These are phyloP conservation scores for Papilio polytes DNA, from an alignment of 1,140 invertebrate genomes.

Conservation along the genomic window DNA sequence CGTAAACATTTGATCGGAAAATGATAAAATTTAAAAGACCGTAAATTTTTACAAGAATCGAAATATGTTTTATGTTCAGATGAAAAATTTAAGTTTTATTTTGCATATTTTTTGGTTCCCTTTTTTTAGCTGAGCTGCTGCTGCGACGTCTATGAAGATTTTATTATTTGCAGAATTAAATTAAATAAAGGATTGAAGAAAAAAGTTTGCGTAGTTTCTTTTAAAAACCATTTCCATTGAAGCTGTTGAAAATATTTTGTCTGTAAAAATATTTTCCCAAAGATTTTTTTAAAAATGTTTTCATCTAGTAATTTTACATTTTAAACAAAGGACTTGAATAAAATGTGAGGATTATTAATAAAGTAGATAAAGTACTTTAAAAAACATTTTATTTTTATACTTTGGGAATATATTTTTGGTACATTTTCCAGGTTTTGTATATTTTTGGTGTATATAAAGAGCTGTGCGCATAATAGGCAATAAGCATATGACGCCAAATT, in stretches of 20 bases:
- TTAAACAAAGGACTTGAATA: no score
- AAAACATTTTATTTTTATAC: neutral
- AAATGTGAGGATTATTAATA: neutral
- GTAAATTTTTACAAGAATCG: neutral
- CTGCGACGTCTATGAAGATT: neutral
- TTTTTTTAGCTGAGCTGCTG: neutral
- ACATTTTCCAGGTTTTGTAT: neutral
- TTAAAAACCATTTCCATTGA: slow-evolving; percentile 5
- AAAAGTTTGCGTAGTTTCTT: neutral
- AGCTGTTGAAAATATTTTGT: neutral
- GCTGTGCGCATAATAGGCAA: neutral
- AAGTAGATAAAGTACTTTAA: neutral
- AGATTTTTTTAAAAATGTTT: neutral
- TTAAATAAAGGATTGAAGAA: neutral
- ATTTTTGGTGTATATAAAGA: neutral
- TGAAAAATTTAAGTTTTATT: neutral
- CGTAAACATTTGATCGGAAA: neutral
- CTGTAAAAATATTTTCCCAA: neutral
- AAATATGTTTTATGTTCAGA: neutral
- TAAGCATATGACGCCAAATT: no score
- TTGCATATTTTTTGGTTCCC: neutral
- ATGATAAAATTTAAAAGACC: neutral
- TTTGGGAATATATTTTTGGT: neutral
- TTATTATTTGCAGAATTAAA: neutral
- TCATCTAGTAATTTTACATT: no score